These are phyloP conservation scores for Protosalanx chinensis DNA, from an alignment of 2,797 vertebrate genomes.

Conservation along the genomic window DNA sequence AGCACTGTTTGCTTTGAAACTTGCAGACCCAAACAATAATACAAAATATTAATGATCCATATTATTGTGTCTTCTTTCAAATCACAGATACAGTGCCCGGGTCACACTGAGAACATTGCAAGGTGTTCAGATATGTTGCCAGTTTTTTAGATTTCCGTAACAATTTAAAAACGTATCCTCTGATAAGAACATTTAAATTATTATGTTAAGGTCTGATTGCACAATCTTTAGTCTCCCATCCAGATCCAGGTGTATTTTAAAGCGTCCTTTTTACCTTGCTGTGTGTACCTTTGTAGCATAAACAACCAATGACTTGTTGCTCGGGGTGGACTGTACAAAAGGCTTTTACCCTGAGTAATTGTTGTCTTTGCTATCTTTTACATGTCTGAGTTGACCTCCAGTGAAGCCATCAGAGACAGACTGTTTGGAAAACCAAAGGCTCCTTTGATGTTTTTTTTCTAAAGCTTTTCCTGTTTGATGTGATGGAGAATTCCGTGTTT, in stretches of 20 bases:
- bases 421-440: background rate
- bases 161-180: too few relatives aligned
- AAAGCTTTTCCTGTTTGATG: background rate
- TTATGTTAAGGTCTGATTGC: too few relatives aligned
- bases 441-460: slow-evolving; percentile 10
- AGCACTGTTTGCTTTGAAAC: too few relatives aligned
- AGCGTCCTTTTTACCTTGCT: background rate
- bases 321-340: background rate
- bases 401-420: slow-evolving; percentile 15
- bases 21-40: background rate
- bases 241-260: background rate
- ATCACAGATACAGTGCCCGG: background rate
- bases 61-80: background rate
- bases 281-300: background rate
- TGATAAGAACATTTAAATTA: too few relatives aligned
- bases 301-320: background rate
- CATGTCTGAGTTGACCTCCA: slow-evolving; percentile 1
- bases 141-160: too few relatives aligned
- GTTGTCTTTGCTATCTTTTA: slow-evolving; percentile 21
- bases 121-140: too few relatives aligned
- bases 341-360: slow-evolving; percentile 27
- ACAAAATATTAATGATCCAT: background rate
- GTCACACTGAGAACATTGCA: background rate
- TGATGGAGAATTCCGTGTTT: background rate
- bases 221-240: too few relatives aligned